phyloP scores from a whole-genome alignment of 30 jellyfish, hydroid and myxozoan genomes.

The Aurelia sp. region DNA sequence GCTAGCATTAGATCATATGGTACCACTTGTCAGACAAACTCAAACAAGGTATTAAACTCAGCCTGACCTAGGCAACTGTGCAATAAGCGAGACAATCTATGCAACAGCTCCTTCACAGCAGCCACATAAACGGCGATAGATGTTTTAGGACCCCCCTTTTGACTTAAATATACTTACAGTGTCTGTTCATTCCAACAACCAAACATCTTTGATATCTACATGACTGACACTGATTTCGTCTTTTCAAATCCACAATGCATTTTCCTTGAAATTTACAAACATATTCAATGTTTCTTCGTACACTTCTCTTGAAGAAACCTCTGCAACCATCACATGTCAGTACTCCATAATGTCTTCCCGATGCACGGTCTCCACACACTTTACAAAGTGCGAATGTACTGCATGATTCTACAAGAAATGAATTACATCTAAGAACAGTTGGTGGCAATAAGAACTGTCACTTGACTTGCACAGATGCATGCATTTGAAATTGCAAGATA shows the following conservation, averaged over 20 bases:
- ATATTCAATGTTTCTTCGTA: constrained; percentile 81
- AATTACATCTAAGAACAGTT: too few relatives aligned
- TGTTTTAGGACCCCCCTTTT: background rate
- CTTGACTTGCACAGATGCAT: too few relatives aligned
- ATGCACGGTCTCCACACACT: constrained; percentile 98
- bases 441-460: too few relatives aligned
- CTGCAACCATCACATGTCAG: constrained; percentile 99
- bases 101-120: too few relatives aligned
- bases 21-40: too few relatives aligned
- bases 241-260: constrained; percentile 89
- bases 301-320: constrained; percentile 97
- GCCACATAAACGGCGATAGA: too few relatives aligned
- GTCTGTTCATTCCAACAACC: constrained; percentile 92
- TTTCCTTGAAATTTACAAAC: constrained; percentile 82
- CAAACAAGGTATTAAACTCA: too few relatives aligned
- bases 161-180: constrained; percentile 80
- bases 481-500: too few relatives aligned
- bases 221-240: constrained; percentile 91
- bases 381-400: constrained; percentile 58
- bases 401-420: constrained; percentile 36
- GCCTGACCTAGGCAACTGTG: too few relatives aligned
- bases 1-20: too few relatives aligned
- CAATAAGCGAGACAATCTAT: too few relatives aligned
- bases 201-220: constrained; percentile 94
- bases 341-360: constrained; percentile 97